phyloP scores from a whole-genome alignment of 2,113 vertebrate genomes.

The Gadus chalcogrammus region DNA sequence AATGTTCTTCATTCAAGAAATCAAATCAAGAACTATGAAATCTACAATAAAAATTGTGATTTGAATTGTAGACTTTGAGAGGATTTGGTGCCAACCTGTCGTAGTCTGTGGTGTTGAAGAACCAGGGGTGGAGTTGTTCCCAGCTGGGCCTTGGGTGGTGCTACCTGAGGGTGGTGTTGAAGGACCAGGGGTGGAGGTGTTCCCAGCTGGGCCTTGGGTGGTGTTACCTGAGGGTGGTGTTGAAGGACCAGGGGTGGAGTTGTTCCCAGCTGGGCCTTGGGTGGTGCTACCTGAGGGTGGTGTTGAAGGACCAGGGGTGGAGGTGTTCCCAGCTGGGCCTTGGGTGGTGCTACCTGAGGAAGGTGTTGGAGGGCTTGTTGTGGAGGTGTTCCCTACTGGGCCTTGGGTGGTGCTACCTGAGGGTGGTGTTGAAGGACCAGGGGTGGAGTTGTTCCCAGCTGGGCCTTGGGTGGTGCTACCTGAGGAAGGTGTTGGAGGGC shows the following conservation, averaged over 20 bases:
- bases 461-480: background rate
- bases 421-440: background rate
- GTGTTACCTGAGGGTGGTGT: slow-evolving; percentile 13
- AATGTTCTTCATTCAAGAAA: background rate
- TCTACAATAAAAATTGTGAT: background rate
- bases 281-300: slow-evolving; percentile 23
- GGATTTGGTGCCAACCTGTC: slow-evolving; percentile 45
- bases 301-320: slow-evolving; percentile 27
- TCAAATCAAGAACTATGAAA: slow-evolving; percentile 5
- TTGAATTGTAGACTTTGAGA: background rate
- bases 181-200: background rate
- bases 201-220: slow-evolving; percentile 24
- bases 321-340: too few relatives aligned
- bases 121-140: slow-evolving; percentile 33
- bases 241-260: slow-evolving; percentile 16
- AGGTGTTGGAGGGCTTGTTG: too few relatives aligned
- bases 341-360: background rate
- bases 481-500: background rate
- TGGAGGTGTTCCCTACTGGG: slow-evolving; percentile 17
- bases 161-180: background rate
- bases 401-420: slow-evolving; percentile 22
- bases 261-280: background rate
- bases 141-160: background rate
- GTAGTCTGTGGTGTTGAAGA: slow-evolving; percentile 38
- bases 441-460: slow-evolving; percentile 23